Conservation (phyloP, 2,888 invertebrate species). For the Pediacus dermestoides region DNA sequence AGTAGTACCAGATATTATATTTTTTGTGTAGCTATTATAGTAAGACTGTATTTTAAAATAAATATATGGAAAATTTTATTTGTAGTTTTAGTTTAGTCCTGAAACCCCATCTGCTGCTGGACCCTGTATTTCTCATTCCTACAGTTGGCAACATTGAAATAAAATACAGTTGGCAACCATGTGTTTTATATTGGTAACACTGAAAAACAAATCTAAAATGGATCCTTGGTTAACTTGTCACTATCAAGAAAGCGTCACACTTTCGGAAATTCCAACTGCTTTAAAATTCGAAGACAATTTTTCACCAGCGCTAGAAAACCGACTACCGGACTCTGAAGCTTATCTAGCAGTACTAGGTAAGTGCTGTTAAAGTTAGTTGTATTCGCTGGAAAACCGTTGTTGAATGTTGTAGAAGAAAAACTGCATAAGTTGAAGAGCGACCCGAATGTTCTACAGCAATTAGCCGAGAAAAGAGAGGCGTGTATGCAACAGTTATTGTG, state of each 20-base stretch:
- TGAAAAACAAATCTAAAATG: constrained; percentile 25
- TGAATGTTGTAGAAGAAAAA: constrained; percentile 48
- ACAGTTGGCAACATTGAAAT: too few species aligned
- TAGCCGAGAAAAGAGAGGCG: constrained; percentile 52
- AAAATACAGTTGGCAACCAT: too few species aligned
- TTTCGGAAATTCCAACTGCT: constrained; percentile 24
- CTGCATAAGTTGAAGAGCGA: constrained; percentile 52
- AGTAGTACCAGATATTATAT: too few species aligned
- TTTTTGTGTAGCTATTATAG: too few species aligned
- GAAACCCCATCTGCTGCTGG: too few species aligned
- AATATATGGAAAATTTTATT: too few species aligned
- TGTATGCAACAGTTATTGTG: constrained; percentile 52
- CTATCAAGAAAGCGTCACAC: constrained; percentile 21
- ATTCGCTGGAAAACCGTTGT: constrained; percentile 3
- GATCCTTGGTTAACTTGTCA: constrained; percentile 37
- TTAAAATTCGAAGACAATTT: constrained; percentile 45
- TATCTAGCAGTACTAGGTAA: constrained; percentile 41
- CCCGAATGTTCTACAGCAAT: constrained; percentile 51
- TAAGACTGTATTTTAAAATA: too few species aligned
- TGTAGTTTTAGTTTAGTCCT: too few species aligned
- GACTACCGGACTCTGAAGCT: constrained; percentile 41
- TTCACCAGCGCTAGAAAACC: constrained; percentile 26
- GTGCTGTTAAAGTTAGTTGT: constrained; percentile 7
- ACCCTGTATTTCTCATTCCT: too few species aligned
- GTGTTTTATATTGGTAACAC: too few species aligned